These are phyloP conservation scores for Drosophila truncata DNA, from an alignment of 1,140 invertebrate genomes.

Conservation along the genomic window DNA sequence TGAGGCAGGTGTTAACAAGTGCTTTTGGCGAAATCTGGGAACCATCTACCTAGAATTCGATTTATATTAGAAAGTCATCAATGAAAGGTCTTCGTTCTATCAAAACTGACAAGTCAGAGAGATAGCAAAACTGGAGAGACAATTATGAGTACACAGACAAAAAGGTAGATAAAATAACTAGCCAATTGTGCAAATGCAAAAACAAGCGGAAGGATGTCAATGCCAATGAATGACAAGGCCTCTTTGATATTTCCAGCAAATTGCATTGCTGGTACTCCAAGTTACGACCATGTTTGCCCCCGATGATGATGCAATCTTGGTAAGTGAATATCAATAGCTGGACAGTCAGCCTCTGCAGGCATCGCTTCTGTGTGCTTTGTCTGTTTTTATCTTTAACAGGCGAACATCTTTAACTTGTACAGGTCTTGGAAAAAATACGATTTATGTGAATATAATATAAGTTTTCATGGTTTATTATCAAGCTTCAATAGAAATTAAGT, in stretches of 20 bases:
- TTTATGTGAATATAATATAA: not conserved
- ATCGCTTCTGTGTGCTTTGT: constrained; percentile 2
- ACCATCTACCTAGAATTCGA: not conserved
- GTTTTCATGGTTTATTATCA: not conserved
- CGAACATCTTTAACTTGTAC: constrained; percentile 6
- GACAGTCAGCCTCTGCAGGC: constrained; percentile 3
- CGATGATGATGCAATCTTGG: constrained; percentile 41
- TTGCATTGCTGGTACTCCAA: constrained; percentile 19
- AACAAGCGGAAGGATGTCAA: constrained; percentile 25
- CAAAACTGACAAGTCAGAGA: constrained; percentile 11
- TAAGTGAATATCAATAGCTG: constrained; percentile 28
- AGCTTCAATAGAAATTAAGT: not conserved
- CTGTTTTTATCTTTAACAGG: constrained; percentile 1
- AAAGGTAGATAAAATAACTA: not conserved
- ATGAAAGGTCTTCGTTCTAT: not conserved
- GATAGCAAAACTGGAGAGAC: constrained; percentile 1
- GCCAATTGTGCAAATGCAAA: constrained; percentile 46
- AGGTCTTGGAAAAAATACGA: not conserved
- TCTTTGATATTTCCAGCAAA: constrained; percentile 17
- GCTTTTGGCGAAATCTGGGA: not conserved
- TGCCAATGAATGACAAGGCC: constrained; percentile 33
- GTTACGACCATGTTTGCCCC: constrained; percentile 22
- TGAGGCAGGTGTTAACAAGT: constrained; percentile 30
- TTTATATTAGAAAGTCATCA: not conserved
- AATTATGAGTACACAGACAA: constrained; percentile 6